These are phyloP conservation scores for Urocyon cinereoargenteus DNA, from an alignment of 2,797 vertebrate genomes.

Conservation along the genomic window DNA sequence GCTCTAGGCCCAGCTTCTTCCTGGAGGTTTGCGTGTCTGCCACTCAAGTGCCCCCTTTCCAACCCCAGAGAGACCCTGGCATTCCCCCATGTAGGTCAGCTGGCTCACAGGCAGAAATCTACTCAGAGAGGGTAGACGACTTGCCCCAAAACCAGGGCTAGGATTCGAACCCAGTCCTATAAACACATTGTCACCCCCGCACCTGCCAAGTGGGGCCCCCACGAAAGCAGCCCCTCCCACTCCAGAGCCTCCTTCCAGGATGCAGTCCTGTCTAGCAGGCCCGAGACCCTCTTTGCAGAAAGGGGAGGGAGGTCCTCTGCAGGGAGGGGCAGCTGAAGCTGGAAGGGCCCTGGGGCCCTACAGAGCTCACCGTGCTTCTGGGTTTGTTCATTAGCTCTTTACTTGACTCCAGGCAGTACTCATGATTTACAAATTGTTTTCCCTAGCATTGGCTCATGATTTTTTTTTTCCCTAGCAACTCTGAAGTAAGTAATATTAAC, in stretches of 20 bases:
- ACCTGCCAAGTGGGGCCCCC: rapidly evolving
- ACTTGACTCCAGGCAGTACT: neutral
- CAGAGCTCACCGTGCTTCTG: rapidly evolving
- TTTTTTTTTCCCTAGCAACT: neutral
- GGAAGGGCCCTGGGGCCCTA: neutral
- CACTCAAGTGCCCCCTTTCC: neutral
- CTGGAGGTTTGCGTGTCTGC: neutral
- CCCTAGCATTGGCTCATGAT: neutral
- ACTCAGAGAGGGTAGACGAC: neutral
- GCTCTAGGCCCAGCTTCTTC: neutral
- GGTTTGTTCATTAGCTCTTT: no score
- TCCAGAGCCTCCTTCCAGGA: neutral
- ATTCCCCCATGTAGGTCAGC: neutral
- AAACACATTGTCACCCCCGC: neutral
- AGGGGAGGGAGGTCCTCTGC: neutral
- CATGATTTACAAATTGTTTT: neutral
- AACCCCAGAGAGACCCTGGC: neutral
- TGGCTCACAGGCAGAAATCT: neutral
- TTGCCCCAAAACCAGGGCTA: neutral
- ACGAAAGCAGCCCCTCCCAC: rapidly evolving
- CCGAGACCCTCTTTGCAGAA: neutral
- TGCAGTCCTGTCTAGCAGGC: rapidly evolving
- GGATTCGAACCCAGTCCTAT: neutral
- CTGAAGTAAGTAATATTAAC: neutral
- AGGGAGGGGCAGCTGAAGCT: neutral